Evolutionary conservation across 2,888 invertebrate species (phyloP), one percentile per base, ranked within the genome.

Genomic region (Criorhina ranunculi): DNA sequence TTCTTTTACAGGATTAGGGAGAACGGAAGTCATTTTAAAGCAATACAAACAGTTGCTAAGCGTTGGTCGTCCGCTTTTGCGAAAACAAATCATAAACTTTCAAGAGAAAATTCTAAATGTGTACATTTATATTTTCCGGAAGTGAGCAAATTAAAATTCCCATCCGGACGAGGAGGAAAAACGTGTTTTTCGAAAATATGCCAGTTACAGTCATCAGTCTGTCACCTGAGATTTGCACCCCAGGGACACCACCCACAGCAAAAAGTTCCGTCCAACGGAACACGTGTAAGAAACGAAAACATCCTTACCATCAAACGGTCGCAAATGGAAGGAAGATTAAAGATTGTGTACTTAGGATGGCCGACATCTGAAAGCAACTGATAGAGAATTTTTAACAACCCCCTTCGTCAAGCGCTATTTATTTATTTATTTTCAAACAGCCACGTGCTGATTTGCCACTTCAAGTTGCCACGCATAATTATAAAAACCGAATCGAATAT

Each of bases 401-500:
- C 31, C 31, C 33, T 40, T 37, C 15, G 3, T 8, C 15, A 11
- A 31, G 33, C 31, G 11, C 3, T 19, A 6, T 46, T 4, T 33
- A 15, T 46, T 40, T 35, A 15, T 77, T 44, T 42, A 46, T 37
- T 42, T 64, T 64, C 51, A 79, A 66, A 31, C 69, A 19, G 53
- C 64, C 79, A 51, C 72, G 72, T 79, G 77, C 69, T 60, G 35
- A 31, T 29, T 24, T 19, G 11, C 12, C 12, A n/a, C 49, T 79
- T 72, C 2, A 72, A 66, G 64, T 51, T 33, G 12, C 24, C 24
- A 24, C 24, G 31, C 37, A 33, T 53, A 40, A 40, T 49, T 15
- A 5, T 8, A 42, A 9, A 67, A 69, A 62, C 77, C 51, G 69
- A 77, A 69, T 77, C 29, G 24, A 31, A 69, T 69, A 77, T 77